phyloP scores from a whole-genome alignment of 2,888 invertebrate species.

The Caradrina clavipalpis region DNA sequence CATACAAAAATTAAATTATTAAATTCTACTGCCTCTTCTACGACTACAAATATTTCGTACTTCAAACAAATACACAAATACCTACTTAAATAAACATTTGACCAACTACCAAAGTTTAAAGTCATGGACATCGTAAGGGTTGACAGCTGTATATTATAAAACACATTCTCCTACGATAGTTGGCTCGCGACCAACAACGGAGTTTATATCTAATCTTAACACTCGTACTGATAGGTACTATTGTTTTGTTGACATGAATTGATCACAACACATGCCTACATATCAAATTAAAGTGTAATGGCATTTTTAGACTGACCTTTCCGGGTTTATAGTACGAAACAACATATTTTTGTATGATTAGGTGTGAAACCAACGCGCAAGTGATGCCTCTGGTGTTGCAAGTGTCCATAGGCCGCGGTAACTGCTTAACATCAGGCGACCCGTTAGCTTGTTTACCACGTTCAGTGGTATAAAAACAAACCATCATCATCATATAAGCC shows the following conservation, averaged over 20 bases:
- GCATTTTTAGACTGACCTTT: constrained; percentile 7
- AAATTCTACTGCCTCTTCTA: neutral
- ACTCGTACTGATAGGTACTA: constrained; percentile 28
- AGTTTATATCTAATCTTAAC: constrained; percentile 48
- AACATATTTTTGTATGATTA: too few relatives aligned
- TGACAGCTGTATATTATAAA: constrained; percentile 39
- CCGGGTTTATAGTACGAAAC: too few relatives aligned
- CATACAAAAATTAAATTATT: too few relatives aligned
- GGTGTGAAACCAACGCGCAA: too few relatives aligned
- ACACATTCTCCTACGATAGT: constrained; percentile 35
- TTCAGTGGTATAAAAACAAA: too few relatives aligned
- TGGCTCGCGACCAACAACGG: constrained; percentile 58
- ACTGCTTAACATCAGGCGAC: too few relatives aligned
- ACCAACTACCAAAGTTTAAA: constrained; percentile 34
- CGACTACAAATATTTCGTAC: neutral
- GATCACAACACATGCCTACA: constrained; percentile 20
- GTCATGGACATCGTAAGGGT: constrained; percentile 46
- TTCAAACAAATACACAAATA: neutral
- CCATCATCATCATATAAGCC: too few relatives aligned
- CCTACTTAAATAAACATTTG: constrained; percentile 6
- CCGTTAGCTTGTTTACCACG: too few relatives aligned
- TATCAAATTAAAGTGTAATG: constrained; percentile 3
- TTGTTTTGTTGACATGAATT: constrained; percentile 37
- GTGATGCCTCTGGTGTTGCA: too few relatives aligned
- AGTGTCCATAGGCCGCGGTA: too few relatives aligned